Percentiles rank a stretch among this genome's conserved stretches.
Conservation (phyloP, 2,113 vertebrate species). For the Notechis scutatus region DNA sequence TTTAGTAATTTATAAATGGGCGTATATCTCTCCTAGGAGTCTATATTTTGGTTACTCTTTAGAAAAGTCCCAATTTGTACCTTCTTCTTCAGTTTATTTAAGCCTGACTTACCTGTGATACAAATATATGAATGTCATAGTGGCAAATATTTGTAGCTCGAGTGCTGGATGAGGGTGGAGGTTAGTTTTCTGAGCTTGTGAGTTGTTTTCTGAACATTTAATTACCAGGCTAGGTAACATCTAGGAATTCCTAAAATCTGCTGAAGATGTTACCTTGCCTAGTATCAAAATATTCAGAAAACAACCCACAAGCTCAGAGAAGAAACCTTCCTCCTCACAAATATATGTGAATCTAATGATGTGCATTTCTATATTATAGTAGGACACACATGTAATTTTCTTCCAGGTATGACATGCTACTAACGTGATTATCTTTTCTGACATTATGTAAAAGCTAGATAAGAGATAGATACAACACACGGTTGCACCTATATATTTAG, state of each 20-base stretch:
- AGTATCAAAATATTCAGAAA: neutral
- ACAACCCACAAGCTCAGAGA: neutral
- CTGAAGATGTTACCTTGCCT: neutral
- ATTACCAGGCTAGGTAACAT: too few relatives aligned
- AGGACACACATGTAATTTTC: neutral
- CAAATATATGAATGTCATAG: neutral
- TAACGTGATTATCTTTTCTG: slow-evolving; percentile 29
- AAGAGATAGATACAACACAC: slow-evolving; percentile 51
- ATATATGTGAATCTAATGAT: neutral
- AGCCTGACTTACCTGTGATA: neutral
- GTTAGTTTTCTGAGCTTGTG: too few relatives aligned
- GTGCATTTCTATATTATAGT: neutral
- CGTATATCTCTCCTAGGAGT: neutral
- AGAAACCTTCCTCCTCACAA: neutral
- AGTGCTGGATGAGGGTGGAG: too few relatives aligned
- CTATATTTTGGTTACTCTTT: neutral
- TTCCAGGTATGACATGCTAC: slow-evolving; percentile 30
- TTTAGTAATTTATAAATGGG: neutral
- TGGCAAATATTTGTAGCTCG: neutral
- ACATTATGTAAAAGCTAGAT: slow-evolving; percentile 28
- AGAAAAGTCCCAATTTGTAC: neutral
- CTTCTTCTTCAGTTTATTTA: slow-evolving; percentile 2
- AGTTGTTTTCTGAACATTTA: too few relatives aligned
- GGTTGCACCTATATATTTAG: slow-evolving; percentile 59
- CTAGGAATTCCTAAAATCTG: too few relatives aligned